Evolutionary conservation across 2,888 invertebrate species (phyloP).

Genomic region (Hydriomena furcata): DNA sequence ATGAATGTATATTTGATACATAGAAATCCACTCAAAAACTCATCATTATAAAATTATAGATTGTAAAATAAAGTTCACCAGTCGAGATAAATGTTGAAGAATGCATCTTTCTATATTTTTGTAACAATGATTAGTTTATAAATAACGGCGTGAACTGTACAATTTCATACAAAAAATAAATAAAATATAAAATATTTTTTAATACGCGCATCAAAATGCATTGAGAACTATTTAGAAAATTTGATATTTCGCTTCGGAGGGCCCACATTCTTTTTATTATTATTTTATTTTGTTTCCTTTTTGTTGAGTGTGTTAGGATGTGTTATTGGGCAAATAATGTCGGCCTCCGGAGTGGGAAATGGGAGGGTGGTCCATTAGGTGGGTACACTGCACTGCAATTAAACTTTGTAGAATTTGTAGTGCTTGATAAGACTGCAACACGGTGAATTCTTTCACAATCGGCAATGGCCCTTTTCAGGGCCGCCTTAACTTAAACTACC

Average conservation of each 20-base stretch:
- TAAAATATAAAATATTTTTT: conserved; percentile 30
- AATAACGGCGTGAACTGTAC: conserved; percentile 26
- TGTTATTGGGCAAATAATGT: conserved; percentile 25
- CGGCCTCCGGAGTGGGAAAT: conserved; percentile 18
- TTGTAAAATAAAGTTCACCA: no score
- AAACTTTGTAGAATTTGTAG: not conserved
- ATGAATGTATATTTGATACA: no score
- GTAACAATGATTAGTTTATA: conserved; percentile 20
- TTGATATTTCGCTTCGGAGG: conserved; percentile 23
- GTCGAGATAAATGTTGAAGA: not conserved
- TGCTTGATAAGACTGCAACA: not conserved
- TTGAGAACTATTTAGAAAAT: conserved; percentile 16
- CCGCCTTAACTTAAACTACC: no score
- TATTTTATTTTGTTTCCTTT: conserved; percentile 22
- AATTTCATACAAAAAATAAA: conserved; percentile 26
- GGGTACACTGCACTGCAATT: conserved; percentile 2
- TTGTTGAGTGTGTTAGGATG: conserved; percentile 26
- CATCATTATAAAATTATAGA: no score
- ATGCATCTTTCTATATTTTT: conserved; percentile 17
- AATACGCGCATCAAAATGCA: conserved; percentile 25
- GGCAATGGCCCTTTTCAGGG: no score
- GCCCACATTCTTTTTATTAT: conserved; percentile 28
- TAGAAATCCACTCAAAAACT: no score
- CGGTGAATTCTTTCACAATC: no score
- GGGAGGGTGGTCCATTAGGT: conserved; percentile 12